Evolutionary conservation across 2,888 invertebrate species (phyloP), one percentile per base, ranked within the genome.

Genomic region (Plemyria rubiginata): DNA sequence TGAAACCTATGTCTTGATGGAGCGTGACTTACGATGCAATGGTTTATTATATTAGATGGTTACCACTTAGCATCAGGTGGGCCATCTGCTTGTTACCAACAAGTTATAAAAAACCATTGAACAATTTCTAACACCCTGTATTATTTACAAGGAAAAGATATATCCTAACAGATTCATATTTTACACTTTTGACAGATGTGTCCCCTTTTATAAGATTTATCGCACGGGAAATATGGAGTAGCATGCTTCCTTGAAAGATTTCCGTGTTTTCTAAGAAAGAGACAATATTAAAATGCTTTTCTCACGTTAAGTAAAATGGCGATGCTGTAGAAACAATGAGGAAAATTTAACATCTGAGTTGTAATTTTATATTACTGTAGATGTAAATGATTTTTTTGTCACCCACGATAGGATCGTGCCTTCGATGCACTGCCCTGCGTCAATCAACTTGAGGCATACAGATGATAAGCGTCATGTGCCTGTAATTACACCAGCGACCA

Each of bases 131-230:
- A 49, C 50, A 54, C 57, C 53, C 54, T 60, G 54, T 57, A 40
- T 28, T 28, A 36, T 59, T 66, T 53, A 54, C 41, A 63, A 67
- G 60, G 60, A 51, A 58, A 60, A 65, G 52, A 60, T 58, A 61
- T 63, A 61, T 63, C 56, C 60, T 87, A 84, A 87, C 86, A 87
- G 86, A 91, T 88, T 88, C 86, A 89, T 91, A 90, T 90, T 91
- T 92, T 89, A 91, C 82, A 88, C 81, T 90, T 92, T 88, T 91
- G 92, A 91, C 91, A 91, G 86, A 89, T 89, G 87, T 82, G 90
- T 88, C 89, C 81, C 85, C 80, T 81, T 81, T 80, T 75, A 76
- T 65, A 80, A 86, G 89, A 92, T 92, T 92, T 92, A 92, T 92
- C 79, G 81, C 78, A 65, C 73, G 73, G 72, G 71, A 84, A 87